These are phyloP conservation scores for Pseudochirops corinnae DNA, from an alignment of 2,797 vertebrate species.

Conservation along the genomic window DNA sequence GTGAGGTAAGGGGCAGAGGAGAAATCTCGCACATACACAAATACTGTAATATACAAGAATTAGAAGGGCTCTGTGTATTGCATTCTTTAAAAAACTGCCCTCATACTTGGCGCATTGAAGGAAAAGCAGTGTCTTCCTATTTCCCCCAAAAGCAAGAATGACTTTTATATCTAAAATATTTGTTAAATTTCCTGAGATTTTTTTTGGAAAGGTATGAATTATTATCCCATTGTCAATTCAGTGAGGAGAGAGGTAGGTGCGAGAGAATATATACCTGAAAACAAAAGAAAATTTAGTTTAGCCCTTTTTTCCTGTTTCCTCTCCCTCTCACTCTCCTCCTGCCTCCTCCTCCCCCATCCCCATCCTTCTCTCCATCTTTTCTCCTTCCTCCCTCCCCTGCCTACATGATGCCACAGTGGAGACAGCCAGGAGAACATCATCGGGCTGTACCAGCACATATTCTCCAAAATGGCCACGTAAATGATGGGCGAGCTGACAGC, in stretches of 20 bases:
- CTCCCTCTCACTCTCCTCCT: too few relatives aligned
- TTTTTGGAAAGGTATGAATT: neutral
- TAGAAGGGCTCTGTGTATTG: neutral
- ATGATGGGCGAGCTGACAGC: too few relatives aligned
- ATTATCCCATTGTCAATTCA: neutral
- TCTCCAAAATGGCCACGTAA: too few relatives aligned
- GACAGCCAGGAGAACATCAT: too few relatives aligned
- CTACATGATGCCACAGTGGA: too few relatives aligned
- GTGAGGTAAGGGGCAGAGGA: neutral
- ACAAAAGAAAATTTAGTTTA: neutral
- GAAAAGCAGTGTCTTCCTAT: neutral
- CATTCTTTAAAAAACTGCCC: neutral
- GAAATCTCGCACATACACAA: neutral
- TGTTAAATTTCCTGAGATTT: neutral
- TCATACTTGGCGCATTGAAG: neutral
- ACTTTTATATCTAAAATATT: neutral
- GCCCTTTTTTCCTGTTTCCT: too few relatives aligned
- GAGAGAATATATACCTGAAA: neutral
- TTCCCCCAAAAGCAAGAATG: neutral
- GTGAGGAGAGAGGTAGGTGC: neutral
- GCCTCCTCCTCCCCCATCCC: too few relatives aligned
- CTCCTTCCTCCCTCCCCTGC: too few relatives aligned
- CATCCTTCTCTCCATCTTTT: too few relatives aligned
- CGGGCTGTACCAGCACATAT: too few relatives aligned
- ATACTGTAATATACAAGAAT: neutral